A percentile compares a stretch with the other conserved stretches of the same genome.
phyloP scores from a whole-genome alignment of 2,888 invertebrate genomes.

The Cylindroiulus punctatus region DNA sequence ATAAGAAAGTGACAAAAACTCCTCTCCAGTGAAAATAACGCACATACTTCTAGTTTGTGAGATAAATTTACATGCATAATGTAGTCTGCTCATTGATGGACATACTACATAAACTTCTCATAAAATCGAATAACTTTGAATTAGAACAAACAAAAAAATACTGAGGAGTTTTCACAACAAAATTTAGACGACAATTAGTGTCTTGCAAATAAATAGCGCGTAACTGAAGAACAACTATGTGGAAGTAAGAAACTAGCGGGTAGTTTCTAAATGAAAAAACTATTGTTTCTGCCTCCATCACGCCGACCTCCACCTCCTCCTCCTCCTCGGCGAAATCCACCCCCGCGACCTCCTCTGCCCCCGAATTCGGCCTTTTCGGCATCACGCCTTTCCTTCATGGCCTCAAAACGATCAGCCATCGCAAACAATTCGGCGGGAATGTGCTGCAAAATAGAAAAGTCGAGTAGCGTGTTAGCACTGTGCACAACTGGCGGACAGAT shows the following conservation, averaged over 20 bases:
- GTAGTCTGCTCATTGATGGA: not conserved
- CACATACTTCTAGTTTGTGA: not conserved
- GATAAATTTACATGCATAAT: not conserved
- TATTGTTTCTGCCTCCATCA: not conserved
- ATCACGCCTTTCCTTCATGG: slow-evolving; percentile 71
- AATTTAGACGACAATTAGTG: not conserved
- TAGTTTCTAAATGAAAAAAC: slow-evolving; percentile 44
- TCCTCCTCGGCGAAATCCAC: slow-evolving; percentile 62
- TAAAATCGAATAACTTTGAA: not conserved
- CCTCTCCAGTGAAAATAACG: not conserved
- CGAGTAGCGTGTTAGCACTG: not conserved
- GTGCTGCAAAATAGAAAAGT: slow-evolving; percentile 68
- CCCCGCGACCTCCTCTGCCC: slow-evolving; percentile 67
- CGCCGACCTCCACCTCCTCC: slow-evolving; percentile 46
- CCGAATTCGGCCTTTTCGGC: slow-evolving; percentile 61
- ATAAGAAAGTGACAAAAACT: not conserved
- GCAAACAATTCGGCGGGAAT: slow-evolving; percentile 78
- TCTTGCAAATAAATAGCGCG: not conserved
- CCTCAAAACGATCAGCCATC: slow-evolving; percentile 80
- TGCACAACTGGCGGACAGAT: not conserved
- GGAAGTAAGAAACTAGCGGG: not conserved
- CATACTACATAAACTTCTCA: not conserved
- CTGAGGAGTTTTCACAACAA: not conserved
- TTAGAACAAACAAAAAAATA: too few species aligned
- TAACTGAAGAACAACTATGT: not conserved